Conservation (phyloP, 2,888 invertebrate genomes). For the Brachyptera putata region DNA sequence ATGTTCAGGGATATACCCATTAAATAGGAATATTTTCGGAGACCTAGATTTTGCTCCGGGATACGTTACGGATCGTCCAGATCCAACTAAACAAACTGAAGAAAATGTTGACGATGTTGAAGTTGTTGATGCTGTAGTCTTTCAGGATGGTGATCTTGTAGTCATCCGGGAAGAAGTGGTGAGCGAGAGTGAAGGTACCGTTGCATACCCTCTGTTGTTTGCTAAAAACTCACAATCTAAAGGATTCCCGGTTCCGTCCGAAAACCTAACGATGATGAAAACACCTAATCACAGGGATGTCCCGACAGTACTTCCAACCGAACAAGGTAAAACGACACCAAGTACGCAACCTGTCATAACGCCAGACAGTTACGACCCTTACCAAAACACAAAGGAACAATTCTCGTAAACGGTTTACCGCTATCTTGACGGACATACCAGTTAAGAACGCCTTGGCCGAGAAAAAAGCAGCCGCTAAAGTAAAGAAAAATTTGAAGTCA, state of each 20-base stretch:
- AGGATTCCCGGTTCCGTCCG: neutral
- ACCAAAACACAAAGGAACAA: constrained; percentile 8
- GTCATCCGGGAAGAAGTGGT: neutral
- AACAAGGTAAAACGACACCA: constrained; percentile 13
- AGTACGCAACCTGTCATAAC: neutral
- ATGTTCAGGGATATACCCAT: constrained; percentile 33
- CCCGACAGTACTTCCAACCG: constrained; percentile 31
- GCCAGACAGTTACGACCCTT: neutral
- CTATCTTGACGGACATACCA: constrained; percentile 20
- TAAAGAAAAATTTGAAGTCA: neutral
- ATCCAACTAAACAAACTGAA: neutral
- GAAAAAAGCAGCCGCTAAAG: neutral
- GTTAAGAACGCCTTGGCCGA: constrained; percentile 18
- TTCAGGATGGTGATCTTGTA: neutral
- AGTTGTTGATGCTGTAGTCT: neutral
- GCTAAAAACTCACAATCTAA: too few species aligned
- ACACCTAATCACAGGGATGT: neutral
- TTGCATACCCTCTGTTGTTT: neutral
- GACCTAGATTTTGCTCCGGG: constrained; percentile 26
- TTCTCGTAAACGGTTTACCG: neutral
- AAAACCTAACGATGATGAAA: neutral
- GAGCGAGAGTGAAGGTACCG: neutral
- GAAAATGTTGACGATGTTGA: neutral
- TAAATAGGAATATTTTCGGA: constrained; percentile 34
- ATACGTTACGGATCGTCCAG: constrained; percentile 30